Evolutionary conservation across 2,797 vertebrate genomes (phyloP).

Genomic region (Pseudochirops cupreus): DNA sequence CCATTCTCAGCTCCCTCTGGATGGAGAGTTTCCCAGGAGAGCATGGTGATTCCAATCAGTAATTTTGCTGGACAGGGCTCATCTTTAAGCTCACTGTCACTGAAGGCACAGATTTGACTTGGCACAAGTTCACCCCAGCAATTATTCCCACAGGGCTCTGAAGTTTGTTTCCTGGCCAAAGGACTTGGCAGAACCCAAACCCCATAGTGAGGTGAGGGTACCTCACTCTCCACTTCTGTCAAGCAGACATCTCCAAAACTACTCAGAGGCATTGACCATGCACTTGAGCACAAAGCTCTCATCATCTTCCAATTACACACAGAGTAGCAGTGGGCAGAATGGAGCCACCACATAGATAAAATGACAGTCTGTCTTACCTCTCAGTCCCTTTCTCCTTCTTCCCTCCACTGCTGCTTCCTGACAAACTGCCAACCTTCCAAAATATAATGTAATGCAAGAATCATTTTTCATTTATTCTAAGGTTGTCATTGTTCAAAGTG

Average conservation of each 20-base stretch:
- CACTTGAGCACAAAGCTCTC: constrained; percentile 9
- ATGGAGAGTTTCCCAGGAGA: not conserved
- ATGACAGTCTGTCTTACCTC: not conserved
- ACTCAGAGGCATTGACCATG: constrained; percentile 14
- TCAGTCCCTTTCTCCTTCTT: not conserved
- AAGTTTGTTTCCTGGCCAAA: constrained; percentile 52
- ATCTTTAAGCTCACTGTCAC: not conserved
- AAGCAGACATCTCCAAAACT: constrained; percentile 25
- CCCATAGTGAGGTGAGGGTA: constrained; percentile 65
- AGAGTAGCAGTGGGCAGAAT: not conserved
- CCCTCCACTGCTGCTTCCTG: not conserved
- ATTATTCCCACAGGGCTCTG: not conserved
- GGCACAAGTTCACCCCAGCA: constrained; percentile 26
- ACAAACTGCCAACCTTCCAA: not conserved
- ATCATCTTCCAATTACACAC: constrained; percentile 42
- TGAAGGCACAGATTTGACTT: constrained; percentile 1
- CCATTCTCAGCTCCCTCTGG: not conserved
- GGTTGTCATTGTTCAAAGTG: not conserved
- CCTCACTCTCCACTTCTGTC: constrained; percentile 47
- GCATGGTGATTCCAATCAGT: rapidly evolving
- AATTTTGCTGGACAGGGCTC: not conserved
- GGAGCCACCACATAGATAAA: not conserved
- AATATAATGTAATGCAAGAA: not conserved
- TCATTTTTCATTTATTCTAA: not conserved
- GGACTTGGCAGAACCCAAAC: constrained; percentile 61